phyloP scores from a whole-genome alignment of 2,797 vertebrate genomes.

The Gallinago solitaria region DNA sequence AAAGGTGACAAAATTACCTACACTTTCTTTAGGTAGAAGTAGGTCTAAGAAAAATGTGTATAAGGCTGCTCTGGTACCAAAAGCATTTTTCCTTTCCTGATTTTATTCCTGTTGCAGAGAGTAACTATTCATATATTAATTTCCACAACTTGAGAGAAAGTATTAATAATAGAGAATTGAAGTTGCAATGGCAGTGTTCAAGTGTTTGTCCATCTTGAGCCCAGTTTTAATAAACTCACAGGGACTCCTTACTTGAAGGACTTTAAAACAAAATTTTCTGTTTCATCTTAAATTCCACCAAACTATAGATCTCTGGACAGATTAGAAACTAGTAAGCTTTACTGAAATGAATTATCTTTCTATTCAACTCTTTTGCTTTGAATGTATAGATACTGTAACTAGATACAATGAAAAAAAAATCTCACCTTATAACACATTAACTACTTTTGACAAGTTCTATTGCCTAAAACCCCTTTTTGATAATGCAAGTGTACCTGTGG shows the following conservation, averaged over 20 bases:
- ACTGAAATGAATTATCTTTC: background rate
- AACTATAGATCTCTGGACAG: background rate
- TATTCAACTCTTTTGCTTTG: background rate
- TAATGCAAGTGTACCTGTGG: background rate
- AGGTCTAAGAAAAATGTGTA: background rate
- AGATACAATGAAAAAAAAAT: background rate
- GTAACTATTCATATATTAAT: background rate
- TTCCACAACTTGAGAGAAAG: background rate
- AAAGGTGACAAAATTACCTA: background rate
- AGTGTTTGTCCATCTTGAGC: background rate
- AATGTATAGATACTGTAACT: rapidly evolving
- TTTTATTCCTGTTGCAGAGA: background rate
- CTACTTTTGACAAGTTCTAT: background rate
- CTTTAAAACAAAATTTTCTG: background rate
- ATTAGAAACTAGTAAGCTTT: background rate
- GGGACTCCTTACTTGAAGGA: background rate
- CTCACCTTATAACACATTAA: background rate
- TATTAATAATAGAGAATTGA: background rate
- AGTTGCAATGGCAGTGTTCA: background rate
- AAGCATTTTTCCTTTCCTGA: background rate
- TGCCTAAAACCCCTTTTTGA: background rate
- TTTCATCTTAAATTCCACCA: background rate
- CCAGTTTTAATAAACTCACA: background rate
- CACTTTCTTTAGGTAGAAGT: background rate
- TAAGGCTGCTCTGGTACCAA: background rate